A percentile compares a stretch with the other conserved stretches of the same genome.
These are phyloP conservation scores for Heterochromis multidens DNA, from an alignment of 2,113 vertebrate species.

Conservation along the genomic window DNA sequence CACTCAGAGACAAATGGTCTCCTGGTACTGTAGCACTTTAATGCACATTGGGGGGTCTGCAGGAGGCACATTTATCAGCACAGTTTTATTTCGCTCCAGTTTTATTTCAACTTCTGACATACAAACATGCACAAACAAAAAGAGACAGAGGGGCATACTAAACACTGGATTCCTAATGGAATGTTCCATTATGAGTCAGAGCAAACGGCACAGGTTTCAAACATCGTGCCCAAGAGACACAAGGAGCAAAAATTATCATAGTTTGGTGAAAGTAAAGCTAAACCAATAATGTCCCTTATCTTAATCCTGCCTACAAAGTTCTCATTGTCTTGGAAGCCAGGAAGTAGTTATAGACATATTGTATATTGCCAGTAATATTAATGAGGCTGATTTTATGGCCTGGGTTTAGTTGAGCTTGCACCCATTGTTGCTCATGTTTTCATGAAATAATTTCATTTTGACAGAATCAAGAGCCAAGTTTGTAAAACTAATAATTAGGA, in stretches of 20 bases:
- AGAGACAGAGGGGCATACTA: not conserved
- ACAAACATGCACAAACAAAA: not conserved
- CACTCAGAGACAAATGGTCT: conserved; percentile 56
- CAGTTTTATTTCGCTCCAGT: conserved; percentile 39
- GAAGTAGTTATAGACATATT: not conserved
- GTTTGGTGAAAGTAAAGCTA: not conserved
- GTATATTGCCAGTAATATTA: not conserved
- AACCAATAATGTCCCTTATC: not conserved
- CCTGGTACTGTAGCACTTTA: conserved; percentile 41
- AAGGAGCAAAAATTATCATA: not conserved
- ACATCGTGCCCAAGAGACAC: not conserved
- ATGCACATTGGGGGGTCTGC: conserved; percentile 45
- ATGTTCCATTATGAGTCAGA: conserved; percentile 20
- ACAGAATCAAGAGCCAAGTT: not conserved
- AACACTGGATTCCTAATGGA: conserved; percentile 27
- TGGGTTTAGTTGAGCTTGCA: not conserved
- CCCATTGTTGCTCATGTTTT: not conserved
- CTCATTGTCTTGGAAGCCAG: not conserved
- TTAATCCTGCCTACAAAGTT: not conserved
- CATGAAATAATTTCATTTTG: not conserved
- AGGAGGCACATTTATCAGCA: conserved; percentile 48
- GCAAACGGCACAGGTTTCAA: not conserved
- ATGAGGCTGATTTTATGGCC: not conserved
- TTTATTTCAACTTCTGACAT: not conserved
- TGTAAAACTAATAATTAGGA: not conserved